phyloP scores from a whole-genome alignment of 2,888 invertebrate genomes.

The Cotesia congregata region DNA sequence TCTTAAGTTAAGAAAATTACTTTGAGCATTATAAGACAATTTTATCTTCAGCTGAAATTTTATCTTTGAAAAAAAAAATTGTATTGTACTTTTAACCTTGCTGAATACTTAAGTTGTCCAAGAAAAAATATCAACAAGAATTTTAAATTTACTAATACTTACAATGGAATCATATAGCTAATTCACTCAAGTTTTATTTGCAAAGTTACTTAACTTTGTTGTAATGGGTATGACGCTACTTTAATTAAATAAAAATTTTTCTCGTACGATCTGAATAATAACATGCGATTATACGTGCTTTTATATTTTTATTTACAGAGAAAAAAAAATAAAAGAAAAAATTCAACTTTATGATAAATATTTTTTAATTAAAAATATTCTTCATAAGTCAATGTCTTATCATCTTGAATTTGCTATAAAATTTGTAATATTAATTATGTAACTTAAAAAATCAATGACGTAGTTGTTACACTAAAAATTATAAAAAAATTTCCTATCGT shows the following conservation, averaged over 20 bases:
- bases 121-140: background rate
- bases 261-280: background rate
- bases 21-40: too few species aligned
- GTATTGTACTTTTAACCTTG: background rate
- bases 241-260: background rate
- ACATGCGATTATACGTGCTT: background rate
- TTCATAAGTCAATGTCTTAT: background rate
- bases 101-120: background rate
- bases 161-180: conserved; percentile 1
- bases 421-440: too few species aligned
- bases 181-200: background rate
- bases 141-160: background rate
- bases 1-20: too few species aligned
- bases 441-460: too few species aligned
- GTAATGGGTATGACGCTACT: background rate
- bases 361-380: background rate
- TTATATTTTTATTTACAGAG: background rate
- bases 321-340: background rate
- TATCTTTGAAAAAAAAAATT: too few species aligned
- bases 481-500: too few species aligned
- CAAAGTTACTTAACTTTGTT: background rate
- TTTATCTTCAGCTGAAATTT: too few species aligned
- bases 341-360: background rate
- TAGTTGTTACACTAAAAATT: too few species aligned
- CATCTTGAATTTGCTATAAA: too few species aligned